phyloP scores from a whole-genome alignment of 2,888 invertebrate genomes.

The Amphipyra tragopoginis region DNA sequence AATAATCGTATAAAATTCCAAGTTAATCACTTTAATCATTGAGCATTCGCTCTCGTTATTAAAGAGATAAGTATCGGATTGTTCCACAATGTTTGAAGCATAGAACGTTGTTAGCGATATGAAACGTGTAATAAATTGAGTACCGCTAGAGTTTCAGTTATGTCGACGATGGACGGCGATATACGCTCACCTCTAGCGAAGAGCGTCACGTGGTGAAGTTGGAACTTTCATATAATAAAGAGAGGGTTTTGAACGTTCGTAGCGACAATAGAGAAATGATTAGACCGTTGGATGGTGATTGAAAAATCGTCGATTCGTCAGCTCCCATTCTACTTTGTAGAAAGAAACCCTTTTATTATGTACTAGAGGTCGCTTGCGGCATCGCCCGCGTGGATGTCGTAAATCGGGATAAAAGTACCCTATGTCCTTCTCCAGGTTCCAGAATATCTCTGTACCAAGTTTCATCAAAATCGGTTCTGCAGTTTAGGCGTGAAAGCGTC shows the following conservation, averaged over 20 bases:
- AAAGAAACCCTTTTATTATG: no score
- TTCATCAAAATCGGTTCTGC: no score
- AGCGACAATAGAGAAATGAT: not conserved
- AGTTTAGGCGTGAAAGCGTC: no score
- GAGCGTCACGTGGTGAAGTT: slow-evolving; percentile 2
- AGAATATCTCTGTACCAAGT: no score
- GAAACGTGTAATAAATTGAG: slow-evolving; percentile 50
- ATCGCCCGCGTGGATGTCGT: no score
- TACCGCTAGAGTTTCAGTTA: slow-evolving; percentile 54
- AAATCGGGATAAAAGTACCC: no score
- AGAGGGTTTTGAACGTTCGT: slow-evolving; percentile 3
- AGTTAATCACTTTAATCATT: slow-evolving; percentile 44
- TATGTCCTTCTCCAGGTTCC: no score
- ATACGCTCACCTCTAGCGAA: slow-evolving; percentile 38
- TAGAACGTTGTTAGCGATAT: slow-evolving; percentile 52
- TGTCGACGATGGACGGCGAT: slow-evolving; percentile 41
- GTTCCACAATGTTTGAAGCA: slow-evolving; percentile 50
- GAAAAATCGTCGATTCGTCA: no score
- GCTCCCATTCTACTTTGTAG: no score
- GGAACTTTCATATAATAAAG: slow-evolving; percentile 23
- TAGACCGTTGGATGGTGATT: no score
- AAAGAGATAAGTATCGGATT: slow-evolving; percentile 57
- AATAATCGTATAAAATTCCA: slow-evolving; percentile 18
- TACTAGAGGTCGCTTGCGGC: no score
- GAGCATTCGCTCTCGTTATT: slow-evolving; percentile 53